Percentiles rank a stretch among this genome's conserved stretches.
Conservation (phyloP, 2,797 vertebrate species). For the Coreius guichenoti region DNA sequence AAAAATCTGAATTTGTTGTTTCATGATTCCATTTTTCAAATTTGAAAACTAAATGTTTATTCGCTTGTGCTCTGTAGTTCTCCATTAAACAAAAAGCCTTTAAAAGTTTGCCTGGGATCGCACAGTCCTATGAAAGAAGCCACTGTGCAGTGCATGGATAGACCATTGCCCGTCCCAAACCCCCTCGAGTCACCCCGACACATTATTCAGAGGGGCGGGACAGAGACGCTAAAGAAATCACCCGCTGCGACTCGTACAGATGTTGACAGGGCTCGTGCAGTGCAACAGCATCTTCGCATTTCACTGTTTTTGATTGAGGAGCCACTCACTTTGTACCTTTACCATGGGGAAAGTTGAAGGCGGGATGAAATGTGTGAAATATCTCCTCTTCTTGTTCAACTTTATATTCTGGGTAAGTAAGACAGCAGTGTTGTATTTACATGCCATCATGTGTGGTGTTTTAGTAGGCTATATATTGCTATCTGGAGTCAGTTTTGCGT, state of each 20-base stretch:
- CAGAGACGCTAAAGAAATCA: conserved; percentile 70
- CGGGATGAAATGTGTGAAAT: conserved; percentile 92
- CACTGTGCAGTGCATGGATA: background rate
- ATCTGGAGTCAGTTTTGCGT: background rate
- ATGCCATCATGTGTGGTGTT: background rate
- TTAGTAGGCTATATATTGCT: too few species aligned
- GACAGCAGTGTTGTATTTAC: background rate
- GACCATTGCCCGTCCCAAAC: conserved; percentile 59
- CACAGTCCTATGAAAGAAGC: background rate
- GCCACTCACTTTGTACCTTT: conserved; percentile 19
- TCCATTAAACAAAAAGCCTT: conserved; percentile 14
- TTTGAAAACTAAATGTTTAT: background rate
- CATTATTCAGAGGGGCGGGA: conserved; percentile 76
- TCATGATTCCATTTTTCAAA: too few species aligned
- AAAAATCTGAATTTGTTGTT: background rate
- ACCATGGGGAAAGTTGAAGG: conserved; percentile 88
- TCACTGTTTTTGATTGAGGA: background rate
- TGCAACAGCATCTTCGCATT: background rate
- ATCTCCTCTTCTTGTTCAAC: conserved; percentile 93
- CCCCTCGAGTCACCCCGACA: conserved; percentile 61
- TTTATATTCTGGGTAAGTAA: conserved; percentile 95
- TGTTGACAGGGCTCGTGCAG: conserved; percentile 15
- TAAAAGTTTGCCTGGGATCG: background rate
- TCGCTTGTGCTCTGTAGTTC: background rate
- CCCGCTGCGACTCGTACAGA: background rate